Evolutionary conservation across 2,888 invertebrate species (phyloP), one percentile per base, ranked within the genome.

Genomic region (Pedicia rivosa): DNA sequence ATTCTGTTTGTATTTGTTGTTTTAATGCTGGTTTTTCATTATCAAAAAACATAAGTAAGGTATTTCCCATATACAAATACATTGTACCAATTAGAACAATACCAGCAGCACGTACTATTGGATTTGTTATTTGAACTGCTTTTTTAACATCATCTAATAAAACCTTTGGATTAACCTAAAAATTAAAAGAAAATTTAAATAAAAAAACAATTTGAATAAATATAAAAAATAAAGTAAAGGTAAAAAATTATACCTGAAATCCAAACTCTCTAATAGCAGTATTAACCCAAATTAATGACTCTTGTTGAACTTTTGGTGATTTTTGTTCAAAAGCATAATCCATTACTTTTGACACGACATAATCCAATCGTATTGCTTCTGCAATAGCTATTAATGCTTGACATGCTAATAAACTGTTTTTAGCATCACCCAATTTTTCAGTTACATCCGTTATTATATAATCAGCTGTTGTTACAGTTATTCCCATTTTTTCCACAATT

Each of bases 281-380:
- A 2, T 74, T 64, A 42, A 88, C 66, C 90, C 91, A 92, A 39
- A 70, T 67, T 37, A 91, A 66, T 38, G 83, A 68, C 57, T 91
- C 91, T 1, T 82, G 75, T 52, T 88, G 86, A 27, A 88, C 84
- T 60, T 90, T 90, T 0, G 91, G 91, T 52, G 82, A 91, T 61
- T 88, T 90, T 57, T 90, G 87, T 47, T 72, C 74, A 58, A 88
- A 83, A 0, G 86, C 82, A 53, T 73, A 78, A 3, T 72, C 67
- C 16, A 87, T 59, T 0, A 80, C 74, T 52, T 78, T 75, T 22
- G 69, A 68, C 2, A 81, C 68, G 1, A 88, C 72, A 43, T 74
- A 73, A 37, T 84, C 82, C 8, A 91, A 60, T 19, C 73, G 75
- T 4, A 77, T 77, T 1, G 78, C 76, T 50, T 87, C 88, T 0